phyloP scores from a whole-genome alignment of 2,113 vertebrate species.

The Scalopus aquaticus region DNA sequence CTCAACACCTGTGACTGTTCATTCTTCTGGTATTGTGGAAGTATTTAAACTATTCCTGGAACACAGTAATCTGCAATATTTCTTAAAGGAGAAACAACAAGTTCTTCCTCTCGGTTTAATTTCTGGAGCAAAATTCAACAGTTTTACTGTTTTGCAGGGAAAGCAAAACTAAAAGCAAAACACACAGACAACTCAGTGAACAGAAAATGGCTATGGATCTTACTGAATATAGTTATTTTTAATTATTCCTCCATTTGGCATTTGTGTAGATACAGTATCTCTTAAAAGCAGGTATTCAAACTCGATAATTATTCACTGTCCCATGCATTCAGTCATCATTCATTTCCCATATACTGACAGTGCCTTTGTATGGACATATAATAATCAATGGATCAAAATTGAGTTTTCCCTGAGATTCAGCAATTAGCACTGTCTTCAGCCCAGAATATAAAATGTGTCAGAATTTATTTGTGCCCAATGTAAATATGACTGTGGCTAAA shows the following conservation, averaged over 20 bases:
- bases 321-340: background rate
- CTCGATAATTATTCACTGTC: slow-evolving; percentile 22
- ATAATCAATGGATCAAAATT: slow-evolving; percentile 31
- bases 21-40: slow-evolving; percentile 40
- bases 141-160: slow-evolving; percentile 34
- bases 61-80: slow-evolving; percentile 54
- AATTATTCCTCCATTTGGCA: background rate
- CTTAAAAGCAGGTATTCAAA: slow-evolving; percentile 51
- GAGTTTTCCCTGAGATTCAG: background rate
- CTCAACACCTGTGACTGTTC: slow-evolving; percentile 34
- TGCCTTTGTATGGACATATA: background rate
- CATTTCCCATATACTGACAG: background rate
- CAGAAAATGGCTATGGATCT: background rate
- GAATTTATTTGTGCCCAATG: background rate
- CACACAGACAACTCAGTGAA: background rate
- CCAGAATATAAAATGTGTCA: background rate
- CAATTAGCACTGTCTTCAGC: background rate
- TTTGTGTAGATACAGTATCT: slow-evolving; percentile 11
- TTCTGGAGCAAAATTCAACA: slow-evolving; percentile 48
- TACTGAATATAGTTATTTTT: slow-evolving; percentile 8
- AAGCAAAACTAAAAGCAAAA: slow-evolving; percentile 44
- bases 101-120: slow-evolving; percentile 36
- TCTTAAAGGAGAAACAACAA: slow-evolving; percentile 58
- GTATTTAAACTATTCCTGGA: slow-evolving; percentile 64
- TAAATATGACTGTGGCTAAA: background rate